Base-by-base conservation (phyloP, 2,797 vertebrate genomes). In the Mus minutoides region DNA sequence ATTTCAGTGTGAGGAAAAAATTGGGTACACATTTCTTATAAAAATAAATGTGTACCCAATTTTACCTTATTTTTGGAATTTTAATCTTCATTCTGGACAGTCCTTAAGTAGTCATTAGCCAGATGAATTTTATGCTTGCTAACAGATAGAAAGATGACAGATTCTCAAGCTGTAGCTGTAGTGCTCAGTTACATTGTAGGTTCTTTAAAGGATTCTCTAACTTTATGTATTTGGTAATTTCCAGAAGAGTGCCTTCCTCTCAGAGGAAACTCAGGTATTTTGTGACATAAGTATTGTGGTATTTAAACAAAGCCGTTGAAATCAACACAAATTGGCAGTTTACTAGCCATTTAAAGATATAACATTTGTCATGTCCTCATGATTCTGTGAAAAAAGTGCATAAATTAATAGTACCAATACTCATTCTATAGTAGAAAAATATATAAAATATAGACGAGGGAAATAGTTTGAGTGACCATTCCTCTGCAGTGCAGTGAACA, bases 141-240 rank as follows among this genome's bases (percentile, higher is more conserved):
- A 89, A 69, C 91, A 89, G 46, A 62, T 46, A 67, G 8, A 52
- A 94, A 64, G 19, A 37, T 90, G 29, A 24, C 43, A 93, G 52
- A 26, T 77, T 77, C 91, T 88, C 60, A 10, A 64, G 89, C 92
- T 96, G 26, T 90, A 89, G 90, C 85, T 93, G 14, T 92, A 8
- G 52, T 62, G 95, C 37, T 94, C 9, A 34, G 4, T 75, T 96
- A 75, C 17, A 54, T 49, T 92, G 90, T 73, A 85, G 76, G 34
- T 71, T 84, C n/a, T 92, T 79, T 67, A 34, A 91, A 95, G 31
- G 16, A 64, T 86, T 91, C 24, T 12, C 31, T 95, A 90, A 46
- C 22, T 85, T 95, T 88, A 19, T 83, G 49, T 89, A n/a, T 73
- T 90, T 94, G 92, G 16, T 82, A 79, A 11, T 19, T 78, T 60